These are phyloP conservation scores for Paraescarpia echinospica DNA, from an alignment of 1,140 invertebrate genomes.

Conservation along the genomic window DNA sequence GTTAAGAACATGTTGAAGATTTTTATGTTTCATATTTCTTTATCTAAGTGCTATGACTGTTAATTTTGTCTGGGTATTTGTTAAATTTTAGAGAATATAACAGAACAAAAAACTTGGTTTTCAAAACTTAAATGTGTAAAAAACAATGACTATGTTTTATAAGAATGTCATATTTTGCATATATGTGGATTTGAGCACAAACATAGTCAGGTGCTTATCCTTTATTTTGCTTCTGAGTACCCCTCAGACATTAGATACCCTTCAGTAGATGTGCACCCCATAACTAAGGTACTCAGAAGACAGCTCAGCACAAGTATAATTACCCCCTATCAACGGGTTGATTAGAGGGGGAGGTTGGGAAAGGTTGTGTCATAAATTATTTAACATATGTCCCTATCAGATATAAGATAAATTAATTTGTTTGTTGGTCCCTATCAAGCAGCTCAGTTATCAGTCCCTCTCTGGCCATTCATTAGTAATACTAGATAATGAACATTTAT, in stretches of 20 bases:
- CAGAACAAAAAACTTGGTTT: too few species aligned
- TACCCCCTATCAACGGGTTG: not conserved
- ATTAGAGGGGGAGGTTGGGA: not conserved
- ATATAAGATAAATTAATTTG: not conserved
- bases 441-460: not conserved
- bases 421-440: not conserved
- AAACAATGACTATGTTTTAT: not conserved
- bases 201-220: not conserved
- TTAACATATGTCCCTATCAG: not conserved
- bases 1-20: not conserved
- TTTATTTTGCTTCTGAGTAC: not conserved
- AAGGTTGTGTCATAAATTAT: not conserved
- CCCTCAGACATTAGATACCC: not conserved
- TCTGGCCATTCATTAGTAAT: conserved; percentile 5
- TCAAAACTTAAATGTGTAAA: too few species aligned
- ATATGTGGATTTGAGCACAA: not conserved
- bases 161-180: not conserved
- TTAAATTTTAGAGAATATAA: too few species aligned
- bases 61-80: too few species aligned
- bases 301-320: not conserved
- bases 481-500: not conserved
- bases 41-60: too few species aligned
- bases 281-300: not conserved
- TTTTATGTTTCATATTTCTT: not conserved
- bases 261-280: not conserved